Evolutionary conservation across 2,113 vertebrate genomes (phyloP).

Genomic region (Panthera uncia): DNA sequence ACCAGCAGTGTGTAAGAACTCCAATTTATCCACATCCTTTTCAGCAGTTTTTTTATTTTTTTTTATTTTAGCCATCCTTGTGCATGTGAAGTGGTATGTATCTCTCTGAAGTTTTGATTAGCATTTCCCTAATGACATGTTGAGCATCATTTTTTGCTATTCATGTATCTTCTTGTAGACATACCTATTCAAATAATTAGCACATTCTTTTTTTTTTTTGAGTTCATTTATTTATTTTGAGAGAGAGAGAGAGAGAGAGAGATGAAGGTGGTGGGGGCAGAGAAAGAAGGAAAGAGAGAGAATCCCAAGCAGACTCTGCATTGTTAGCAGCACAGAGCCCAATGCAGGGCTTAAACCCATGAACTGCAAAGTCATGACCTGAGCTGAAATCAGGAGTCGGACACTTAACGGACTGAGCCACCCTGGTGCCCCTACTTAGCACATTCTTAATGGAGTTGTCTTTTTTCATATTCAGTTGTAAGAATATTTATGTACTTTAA

Average conservation of each 20-base stretch:
- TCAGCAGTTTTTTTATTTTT: not conserved
- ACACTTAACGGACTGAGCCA: too few relatives aligned
- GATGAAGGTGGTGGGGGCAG: too few relatives aligned
- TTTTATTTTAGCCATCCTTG: not conserved
- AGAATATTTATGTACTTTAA: not conserved
- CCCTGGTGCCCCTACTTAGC: too few relatives aligned
- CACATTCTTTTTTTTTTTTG: not conserved
- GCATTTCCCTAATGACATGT: not conserved
- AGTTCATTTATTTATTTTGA: too few relatives aligned
- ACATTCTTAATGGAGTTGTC: not conserved
- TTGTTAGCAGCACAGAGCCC: too few relatives aligned
- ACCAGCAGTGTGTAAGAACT: not conserved
- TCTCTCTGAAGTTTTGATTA: not conserved
- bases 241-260: too few relatives aligned
- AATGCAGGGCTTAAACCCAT: too few relatives aligned
- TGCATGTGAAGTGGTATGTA: not conserved
- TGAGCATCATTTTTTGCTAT: not conserved
- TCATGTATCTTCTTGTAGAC: not conserved
- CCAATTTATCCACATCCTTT: not conserved
- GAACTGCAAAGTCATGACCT: too few relatives aligned
- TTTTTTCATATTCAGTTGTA: not conserved
- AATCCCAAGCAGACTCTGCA: too few relatives aligned
- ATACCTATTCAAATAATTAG: not conserved
- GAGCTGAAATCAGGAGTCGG: too few relatives aligned
- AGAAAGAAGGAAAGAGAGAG: too few relatives aligned